Conservation (phyloP, 1,140 invertebrate genomes). For the Aphelinus certus region DNA sequence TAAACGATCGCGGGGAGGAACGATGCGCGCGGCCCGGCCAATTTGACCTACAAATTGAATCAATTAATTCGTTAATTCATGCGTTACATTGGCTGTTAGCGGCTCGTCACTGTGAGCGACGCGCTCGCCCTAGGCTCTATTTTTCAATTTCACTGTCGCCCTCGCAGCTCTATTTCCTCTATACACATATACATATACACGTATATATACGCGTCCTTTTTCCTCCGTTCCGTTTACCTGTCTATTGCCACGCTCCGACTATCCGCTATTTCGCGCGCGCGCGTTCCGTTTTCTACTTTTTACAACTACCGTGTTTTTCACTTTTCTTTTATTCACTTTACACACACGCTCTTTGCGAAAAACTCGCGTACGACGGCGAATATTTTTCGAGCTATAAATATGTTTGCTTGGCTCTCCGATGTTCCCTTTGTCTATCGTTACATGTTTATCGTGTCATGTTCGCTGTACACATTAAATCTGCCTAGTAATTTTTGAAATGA, state of each 20-base stretch:
- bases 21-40: background rate
- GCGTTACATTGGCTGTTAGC: slow-evolving; percentile 63
- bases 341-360: too few species aligned
- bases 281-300: too few species aligned
- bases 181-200: too few species aligned
- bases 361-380: too few species aligned
- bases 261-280: slow-evolving; percentile 14
- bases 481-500: too few species aligned
- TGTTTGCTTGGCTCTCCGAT: too few species aligned
- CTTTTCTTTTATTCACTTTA: too few species aligned
- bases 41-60: slow-evolving; percentile 43
- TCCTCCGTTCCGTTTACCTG: slow-evolving; percentile 11
- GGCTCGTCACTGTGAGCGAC: slow-evolving; percentile 61
- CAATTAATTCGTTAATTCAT: slow-evolving; percentile 65
- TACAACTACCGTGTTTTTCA: too few species aligned
- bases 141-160: slow-evolving; percentile 62
- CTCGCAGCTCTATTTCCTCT: slow-evolving; percentile 49
- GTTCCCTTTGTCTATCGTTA: too few species aligned
- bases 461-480: too few species aligned
- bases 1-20: background rate
- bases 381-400: too few species aligned
- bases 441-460: too few species aligned
- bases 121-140: slow-evolving; percentile 60
- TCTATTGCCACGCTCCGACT: slow-evolving; percentile 2
- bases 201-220: background rate